These are phyloP conservation scores for Trichoplusia ni DNA, from an alignment of 1,140 invertebrate genomes.

Conservation along the genomic window DNA sequence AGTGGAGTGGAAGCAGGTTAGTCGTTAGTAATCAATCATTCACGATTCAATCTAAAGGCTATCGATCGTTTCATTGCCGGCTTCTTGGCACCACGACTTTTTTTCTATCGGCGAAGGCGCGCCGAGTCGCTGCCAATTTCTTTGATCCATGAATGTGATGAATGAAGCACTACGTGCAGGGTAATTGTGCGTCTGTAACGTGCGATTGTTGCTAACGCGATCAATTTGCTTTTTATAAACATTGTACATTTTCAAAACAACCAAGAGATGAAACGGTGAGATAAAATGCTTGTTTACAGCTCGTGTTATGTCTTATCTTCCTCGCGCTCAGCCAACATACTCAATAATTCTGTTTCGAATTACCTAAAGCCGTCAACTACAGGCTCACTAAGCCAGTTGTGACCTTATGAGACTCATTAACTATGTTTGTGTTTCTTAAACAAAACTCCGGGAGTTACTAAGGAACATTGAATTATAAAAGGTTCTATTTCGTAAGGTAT, in stretches of 20 bases:
- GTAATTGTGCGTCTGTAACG: constrained; percentile 2
- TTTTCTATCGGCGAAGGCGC: constrained; percentile 22
- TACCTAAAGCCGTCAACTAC: too few relatives aligned
- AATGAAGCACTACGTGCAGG: constrained; percentile 12
- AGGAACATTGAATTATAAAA: constrained; percentile 14
- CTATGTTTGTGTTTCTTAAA: too few relatives aligned
- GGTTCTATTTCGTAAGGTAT: background rate
- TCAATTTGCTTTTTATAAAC: constrained; percentile 5
- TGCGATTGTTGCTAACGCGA: background rate
- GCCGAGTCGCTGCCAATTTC: constrained; percentile 31
- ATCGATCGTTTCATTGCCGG: constrained; percentile 35
- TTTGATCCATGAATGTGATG: constrained; percentile 28
- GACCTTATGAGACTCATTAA: too few relatives aligned
- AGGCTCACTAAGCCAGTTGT: too few relatives aligned
- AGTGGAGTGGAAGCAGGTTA: constrained; percentile 90
- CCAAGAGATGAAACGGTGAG: too few relatives aligned
- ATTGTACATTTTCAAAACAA: constrained; percentile 1
- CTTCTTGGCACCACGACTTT: constrained; percentile 32
- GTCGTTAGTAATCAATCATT: constrained; percentile 52
- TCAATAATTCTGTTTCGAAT: too few relatives aligned
- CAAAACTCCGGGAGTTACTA: too few relatives aligned
- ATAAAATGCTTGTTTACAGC: too few relatives aligned
- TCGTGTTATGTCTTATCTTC: too few relatives aligned
- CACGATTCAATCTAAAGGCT: constrained; percentile 35
- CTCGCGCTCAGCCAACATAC: too few relatives aligned